Conservation (phyloP, 2,888 invertebrate species). For the Sturmia bella region DNA sequence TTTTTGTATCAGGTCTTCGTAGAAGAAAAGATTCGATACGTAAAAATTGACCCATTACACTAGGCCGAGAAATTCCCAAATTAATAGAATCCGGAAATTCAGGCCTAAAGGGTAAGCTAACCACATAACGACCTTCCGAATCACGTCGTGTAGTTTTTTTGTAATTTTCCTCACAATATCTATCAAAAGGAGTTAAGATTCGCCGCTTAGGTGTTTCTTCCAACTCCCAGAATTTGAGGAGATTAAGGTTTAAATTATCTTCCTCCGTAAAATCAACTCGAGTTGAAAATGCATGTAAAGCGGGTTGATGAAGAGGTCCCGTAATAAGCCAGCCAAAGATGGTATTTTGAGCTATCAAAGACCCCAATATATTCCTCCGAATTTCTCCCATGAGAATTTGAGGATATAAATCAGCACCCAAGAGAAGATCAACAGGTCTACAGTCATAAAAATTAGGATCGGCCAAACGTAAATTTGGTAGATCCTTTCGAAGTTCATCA, state of each 20-base stretch:
- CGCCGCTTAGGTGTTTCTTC: not conserved
- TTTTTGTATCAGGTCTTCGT: not conserved
- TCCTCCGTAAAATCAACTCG: not conserved
- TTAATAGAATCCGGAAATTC: not conserved
- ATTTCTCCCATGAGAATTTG: too few species aligned
- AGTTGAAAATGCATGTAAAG: not conserved
- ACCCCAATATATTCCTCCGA: too few species aligned
- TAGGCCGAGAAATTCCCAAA: not conserved
- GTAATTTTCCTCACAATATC: too few species aligned
- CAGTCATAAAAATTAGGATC: not conserved
- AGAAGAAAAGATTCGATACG: not conserved
- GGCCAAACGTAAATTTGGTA: not conserved
- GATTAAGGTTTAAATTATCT: not conserved
- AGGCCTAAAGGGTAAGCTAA: not conserved
- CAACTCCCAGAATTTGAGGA: slow-evolving; percentile 2
- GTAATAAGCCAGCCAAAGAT: too few species aligned
- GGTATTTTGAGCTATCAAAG: too few species aligned
- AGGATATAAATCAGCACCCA: not conserved
- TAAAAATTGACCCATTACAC: not conserved
- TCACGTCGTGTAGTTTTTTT: too few species aligned
- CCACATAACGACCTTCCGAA: not conserved
- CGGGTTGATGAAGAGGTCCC: not conserved
- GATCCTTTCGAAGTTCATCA: not conserved
- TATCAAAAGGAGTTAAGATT: slow-evolving; percentile 1
- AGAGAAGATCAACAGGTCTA: not conserved